phyloP scores from a whole-genome alignment of 2,113 vertebrate species.

The Paradisaea rubra region DNA sequence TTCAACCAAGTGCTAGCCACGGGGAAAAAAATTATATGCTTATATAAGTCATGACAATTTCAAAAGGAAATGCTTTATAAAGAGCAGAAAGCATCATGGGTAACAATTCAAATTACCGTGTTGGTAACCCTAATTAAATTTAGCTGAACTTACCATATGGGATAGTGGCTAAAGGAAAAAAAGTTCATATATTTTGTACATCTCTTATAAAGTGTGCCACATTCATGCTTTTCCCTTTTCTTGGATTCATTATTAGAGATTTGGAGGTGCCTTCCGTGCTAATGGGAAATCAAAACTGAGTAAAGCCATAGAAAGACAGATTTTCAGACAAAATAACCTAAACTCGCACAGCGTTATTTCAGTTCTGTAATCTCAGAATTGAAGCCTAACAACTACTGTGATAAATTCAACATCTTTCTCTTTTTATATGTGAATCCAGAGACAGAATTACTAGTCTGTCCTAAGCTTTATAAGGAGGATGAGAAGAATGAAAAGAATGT shows the following conservation, averaged over 20 bases:
- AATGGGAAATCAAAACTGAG: neutral
- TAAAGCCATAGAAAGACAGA: neutral
- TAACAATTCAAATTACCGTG: neutral
- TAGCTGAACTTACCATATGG: neutral
- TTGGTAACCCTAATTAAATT: constrained; percentile 2
- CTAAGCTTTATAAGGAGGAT: neutral
- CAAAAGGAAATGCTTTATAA: constrained; percentile 19
- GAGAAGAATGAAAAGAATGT: neutral
- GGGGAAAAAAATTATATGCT: neutral
- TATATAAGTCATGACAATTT: constrained; percentile 16
- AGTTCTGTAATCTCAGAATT: neutral
- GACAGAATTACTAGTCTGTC: neutral
- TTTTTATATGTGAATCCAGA: neutral
- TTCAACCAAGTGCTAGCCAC: neutral
- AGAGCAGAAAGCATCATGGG: neutral
- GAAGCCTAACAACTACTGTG: neutral
- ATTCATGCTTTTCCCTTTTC: neutral
- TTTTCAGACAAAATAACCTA: neutral
- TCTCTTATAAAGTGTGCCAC: neutral
- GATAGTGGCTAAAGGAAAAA: neutral
- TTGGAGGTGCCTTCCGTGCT: neutral
- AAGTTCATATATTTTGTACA: neutral
- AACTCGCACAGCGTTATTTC: neutral
- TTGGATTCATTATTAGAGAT: neutral
- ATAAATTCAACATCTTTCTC: neutral